Evolutionary conservation across 2,797 vertebrate species (phyloP).

Genomic region (Lemur catta): DNA sequence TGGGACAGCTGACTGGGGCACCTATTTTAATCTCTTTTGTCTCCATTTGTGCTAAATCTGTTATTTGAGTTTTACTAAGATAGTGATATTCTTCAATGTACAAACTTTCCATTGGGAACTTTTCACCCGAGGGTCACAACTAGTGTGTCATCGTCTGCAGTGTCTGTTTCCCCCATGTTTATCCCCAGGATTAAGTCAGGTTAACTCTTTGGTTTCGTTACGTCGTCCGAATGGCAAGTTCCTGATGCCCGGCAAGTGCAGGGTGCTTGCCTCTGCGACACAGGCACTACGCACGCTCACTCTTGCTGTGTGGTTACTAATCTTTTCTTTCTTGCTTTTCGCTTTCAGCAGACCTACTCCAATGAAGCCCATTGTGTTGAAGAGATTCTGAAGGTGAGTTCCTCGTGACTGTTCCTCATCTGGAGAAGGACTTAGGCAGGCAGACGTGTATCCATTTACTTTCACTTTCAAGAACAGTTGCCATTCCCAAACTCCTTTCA

Average conservation of each 20-base stretch:
- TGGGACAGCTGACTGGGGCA: neutral
- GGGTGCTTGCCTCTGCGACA: no score
- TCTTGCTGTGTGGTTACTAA: neutral
- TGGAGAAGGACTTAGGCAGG: neutral
- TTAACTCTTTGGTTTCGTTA: neutral
- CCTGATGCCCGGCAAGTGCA: neutral
- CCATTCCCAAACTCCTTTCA: neutral
- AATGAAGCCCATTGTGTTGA: conserved; percentile 92
- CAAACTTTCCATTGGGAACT: neutral
- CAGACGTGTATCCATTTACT: neutral
- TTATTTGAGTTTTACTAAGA: neutral
- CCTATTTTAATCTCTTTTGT: neutral
- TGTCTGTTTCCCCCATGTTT: neutral
- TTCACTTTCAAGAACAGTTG: neutral
- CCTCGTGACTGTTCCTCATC: neutral
- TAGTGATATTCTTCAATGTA: neutral
- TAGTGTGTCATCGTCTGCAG: neutral
- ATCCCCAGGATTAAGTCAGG: neutral
- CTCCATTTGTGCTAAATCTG: neutral
- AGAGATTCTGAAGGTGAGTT: conserved; percentile 94
- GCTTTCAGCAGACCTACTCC: conserved; percentile 86
- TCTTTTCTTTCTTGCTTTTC: neutral
- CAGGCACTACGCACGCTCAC: no score
- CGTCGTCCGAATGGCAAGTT: neutral
- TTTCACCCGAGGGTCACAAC: neutral